Percentiles rank a stretch among this genome's conserved stretches.
Evolutionary conservation across 1,140 invertebrate species (phyloP).

Genomic region (Diabrotica undecimpunctata): DNA sequence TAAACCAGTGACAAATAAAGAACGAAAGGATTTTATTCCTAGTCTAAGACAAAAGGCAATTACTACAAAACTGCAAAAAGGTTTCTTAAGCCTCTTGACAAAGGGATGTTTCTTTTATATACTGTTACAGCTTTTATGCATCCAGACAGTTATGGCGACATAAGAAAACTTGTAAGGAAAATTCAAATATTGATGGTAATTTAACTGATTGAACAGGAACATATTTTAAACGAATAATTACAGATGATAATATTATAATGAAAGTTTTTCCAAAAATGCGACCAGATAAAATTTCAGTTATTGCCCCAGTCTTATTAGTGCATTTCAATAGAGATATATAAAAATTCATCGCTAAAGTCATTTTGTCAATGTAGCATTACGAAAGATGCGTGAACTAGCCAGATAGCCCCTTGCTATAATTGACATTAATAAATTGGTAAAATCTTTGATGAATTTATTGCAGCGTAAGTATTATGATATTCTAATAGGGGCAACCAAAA

Average conservation of each 20-base stretch:
- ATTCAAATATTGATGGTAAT: not conserved
- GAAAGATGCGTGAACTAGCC: too few species aligned
- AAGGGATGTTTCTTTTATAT: not conserved
- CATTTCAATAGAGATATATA: too few species aligned
- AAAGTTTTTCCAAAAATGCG: constrained; percentile 29
- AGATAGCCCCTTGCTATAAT: too few species aligned
- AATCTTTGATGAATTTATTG: too few species aligned
- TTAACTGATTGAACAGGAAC: not conserved
- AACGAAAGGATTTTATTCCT: constrained; percentile 5
- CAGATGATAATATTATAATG: not conserved
- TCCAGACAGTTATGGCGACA: constrained; percentile 16
- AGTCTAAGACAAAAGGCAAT: constrained; percentile 8
- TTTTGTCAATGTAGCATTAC: too few species aligned
- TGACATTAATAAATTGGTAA: too few species aligned
- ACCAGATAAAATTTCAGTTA: constrained; percentile 29
- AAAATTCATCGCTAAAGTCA: too few species aligned
- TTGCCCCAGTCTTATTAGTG: too few species aligned
- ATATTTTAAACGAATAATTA: not conserved
- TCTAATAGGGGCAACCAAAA: too few species aligned
- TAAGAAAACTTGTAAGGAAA: constrained; percentile 12
- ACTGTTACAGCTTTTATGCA: constrained; percentile 17
- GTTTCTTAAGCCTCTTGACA: too few species aligned
- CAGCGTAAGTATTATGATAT: too few species aligned
- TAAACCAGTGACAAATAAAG: not conserved
- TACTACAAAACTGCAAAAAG: not conserved